Evolutionary conservation across 2,888 invertebrate genomes (phyloP).

Genomic region (Chrysodeixis includens): DNA sequence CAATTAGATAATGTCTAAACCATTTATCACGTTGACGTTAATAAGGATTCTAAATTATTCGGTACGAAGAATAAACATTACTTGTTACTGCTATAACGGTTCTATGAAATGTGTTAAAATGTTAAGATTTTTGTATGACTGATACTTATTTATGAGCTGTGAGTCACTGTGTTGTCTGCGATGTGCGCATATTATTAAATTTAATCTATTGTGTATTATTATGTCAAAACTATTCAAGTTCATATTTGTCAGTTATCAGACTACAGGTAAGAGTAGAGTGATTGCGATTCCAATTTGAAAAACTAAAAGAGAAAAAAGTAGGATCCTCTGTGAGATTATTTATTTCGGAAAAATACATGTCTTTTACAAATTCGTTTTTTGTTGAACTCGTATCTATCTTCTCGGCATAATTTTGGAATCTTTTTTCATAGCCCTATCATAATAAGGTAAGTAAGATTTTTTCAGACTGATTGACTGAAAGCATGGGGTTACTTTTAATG

Average conservation of each 20-base stretch:
- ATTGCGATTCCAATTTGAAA: no score
- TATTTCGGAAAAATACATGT: no score
- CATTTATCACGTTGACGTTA: conserved; percentile 46
- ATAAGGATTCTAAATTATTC: conserved; percentile 16
- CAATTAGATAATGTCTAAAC: conserved; percentile 18
- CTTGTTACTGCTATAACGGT: conserved; percentile 25
- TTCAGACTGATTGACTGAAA: no score
- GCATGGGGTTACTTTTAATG: no score
- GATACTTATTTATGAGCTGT: neutral
- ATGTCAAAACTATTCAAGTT: neutral
- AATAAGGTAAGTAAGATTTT: no score
- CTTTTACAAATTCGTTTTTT: no score
- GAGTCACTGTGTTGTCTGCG: conserved; percentile 1
- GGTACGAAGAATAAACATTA: conserved; percentile 4
- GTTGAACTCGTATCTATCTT: no score
- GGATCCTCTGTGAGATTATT: no score
- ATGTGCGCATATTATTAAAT: neutral
- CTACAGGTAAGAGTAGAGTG: no score
- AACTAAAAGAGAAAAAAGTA: no score
- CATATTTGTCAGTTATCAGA: neutral
- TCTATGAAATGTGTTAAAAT: conserved; percentile 6
- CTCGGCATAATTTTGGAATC: no score
- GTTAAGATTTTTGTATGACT: neutral
- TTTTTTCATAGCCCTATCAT: no score
- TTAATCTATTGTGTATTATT: neutral